A percentile compares a stretch with the other conserved stretches of the same genome.
phyloP scores from a whole-genome alignment of 2,888 invertebrate species.

The Spialia ferax region DNA sequence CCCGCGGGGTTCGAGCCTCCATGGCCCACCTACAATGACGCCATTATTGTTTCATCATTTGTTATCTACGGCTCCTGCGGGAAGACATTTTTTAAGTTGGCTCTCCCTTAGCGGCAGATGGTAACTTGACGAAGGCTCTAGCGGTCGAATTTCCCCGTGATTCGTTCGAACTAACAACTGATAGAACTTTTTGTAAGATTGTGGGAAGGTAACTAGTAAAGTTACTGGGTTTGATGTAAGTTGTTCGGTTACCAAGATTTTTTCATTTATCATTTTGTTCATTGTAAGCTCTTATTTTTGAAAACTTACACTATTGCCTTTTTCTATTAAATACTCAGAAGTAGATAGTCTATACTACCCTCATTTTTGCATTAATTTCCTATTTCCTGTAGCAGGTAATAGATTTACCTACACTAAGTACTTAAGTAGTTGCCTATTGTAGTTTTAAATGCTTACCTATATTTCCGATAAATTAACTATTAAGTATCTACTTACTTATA shows the following conservation, averaged over 20 bases:
- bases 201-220: neutral
- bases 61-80: conserved; percentile 64
- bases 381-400: too few species aligned
- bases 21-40: conserved; percentile 63
- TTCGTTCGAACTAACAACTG: neutral
- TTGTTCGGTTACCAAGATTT: too few species aligned
- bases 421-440: too few species aligned
- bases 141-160: neutral
- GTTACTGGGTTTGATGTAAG: neutral
- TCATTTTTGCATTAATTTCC: too few species aligned
- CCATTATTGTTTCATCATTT: conserved; percentile 74
- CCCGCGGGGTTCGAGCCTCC: conserved; percentile 56
- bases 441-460: too few species aligned
- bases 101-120: conserved; percentile 22
- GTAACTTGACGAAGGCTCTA: conserved; percentile 10
- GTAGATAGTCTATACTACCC: too few species aligned
- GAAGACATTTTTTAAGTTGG: conserved; percentile 51
- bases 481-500: too few species aligned
- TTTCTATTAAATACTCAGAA: neutral
- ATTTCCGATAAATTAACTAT: too few species aligned
- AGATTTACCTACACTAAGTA: too few species aligned
- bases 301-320: too few species aligned
- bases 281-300: too few species aligned
- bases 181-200: neutral
- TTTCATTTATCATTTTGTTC: too few species aligned